These are phyloP conservation scores for Sylvia borin DNA, from an alignment of 2,797 vertebrate genomes.

Conservation along the genomic window DNA sequence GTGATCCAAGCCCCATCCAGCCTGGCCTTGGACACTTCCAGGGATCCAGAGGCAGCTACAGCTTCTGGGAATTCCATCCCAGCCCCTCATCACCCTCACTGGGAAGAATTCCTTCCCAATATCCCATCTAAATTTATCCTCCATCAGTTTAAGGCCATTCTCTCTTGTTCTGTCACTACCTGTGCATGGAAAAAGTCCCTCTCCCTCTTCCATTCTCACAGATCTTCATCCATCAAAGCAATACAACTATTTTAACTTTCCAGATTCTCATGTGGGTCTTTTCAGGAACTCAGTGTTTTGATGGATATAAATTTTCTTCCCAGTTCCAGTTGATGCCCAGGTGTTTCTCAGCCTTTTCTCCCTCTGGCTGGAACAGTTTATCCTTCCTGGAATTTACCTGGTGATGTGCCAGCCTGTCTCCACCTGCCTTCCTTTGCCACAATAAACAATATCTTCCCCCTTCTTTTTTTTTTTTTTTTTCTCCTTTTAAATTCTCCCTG, in stretches of 20 bases:
- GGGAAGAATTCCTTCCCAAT: background rate
- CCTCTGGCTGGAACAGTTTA: background rate
- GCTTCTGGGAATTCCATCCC: background rate
- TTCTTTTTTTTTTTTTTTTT: background rate
- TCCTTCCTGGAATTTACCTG: background rate
- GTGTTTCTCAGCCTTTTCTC: background rate
- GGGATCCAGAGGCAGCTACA: background rate
- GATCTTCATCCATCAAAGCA: background rate
- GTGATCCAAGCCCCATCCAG: accelerated
- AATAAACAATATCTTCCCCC: background rate
- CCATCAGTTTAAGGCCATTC: background rate
- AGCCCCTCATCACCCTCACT: accelerated
- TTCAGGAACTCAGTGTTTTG: background rate
- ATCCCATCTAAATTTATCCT: too few relatives aligned
- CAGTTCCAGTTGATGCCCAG: background rate
- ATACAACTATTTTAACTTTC: background rate
- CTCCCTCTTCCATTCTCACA: background rate
- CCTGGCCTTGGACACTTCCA: background rate
- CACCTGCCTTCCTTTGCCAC: background rate
- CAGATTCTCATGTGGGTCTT: background rate
- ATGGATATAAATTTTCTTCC: background rate
- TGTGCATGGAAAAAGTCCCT: background rate
- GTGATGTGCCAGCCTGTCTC: background rate
- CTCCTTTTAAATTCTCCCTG: background rate
- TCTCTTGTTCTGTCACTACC: background rate